Base-by-base conservation (phyloP, 1,140 invertebrate species). In the Anastrepha ludens region DNA sequence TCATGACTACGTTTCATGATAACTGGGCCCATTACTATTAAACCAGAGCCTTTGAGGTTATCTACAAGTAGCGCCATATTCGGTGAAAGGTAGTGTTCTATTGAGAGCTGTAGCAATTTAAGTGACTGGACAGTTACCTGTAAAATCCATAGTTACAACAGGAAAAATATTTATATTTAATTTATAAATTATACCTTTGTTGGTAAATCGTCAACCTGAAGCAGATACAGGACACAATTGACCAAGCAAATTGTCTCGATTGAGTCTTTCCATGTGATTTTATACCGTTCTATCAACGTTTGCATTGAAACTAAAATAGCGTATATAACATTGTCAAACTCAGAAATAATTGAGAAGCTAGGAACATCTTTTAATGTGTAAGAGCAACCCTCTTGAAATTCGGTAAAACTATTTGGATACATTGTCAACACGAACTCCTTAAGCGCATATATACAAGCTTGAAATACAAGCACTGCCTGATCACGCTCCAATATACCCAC, bases 31-130 rank as follows among this genome's bases (percentile, higher is more conserved):
- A 97, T 92, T 62, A 95, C 94, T 87, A 94, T 94, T 90, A 96
- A 94, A 0, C 95, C 93, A 2, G 95, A 95, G 15, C 96, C 96
- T 17, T 95, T 93, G 8, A 94, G 90, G 29, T 94, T 94, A 88
- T 97, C 96, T 20, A 96, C 93, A 0, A 97, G 92, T 17, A 97
- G 89, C 2, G 95, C 96, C 90, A 97, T 94, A 91, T 97, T 96
- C 0, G 96, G 96, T 0, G 96, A 95, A 90, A 97, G 94, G 88
- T 96, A 97, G 90, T 96, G 96, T 89, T 95, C 94, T 41, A 97
- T 95, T 2, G 96, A 94, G 81, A 96, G 89, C 89, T 96, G 95
- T 62, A 96, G 95, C 1, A 97, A 91, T 90, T 96, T 96, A 11
- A 97, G 91, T 0, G 95, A 95, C 90, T 96, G 94, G 0, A 97